Conservation (phyloP, 2,797 vertebrate genomes). For the Delichon dasypus region DNA sequence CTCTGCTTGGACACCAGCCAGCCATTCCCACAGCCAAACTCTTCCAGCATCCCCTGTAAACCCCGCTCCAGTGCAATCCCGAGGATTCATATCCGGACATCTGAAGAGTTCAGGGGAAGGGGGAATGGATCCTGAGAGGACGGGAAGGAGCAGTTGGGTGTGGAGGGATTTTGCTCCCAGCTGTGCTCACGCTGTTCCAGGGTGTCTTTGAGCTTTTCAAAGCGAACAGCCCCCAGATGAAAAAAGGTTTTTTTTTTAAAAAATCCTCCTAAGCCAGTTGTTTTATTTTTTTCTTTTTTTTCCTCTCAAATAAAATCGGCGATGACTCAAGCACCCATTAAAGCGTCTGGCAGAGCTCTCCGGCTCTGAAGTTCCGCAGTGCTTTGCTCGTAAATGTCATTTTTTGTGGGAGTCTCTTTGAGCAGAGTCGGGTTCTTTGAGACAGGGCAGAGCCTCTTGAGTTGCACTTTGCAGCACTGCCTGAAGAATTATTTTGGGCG, state of each 20-base stretch:
- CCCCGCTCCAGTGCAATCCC: fast-evolving
- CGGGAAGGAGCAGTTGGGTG: background rate
- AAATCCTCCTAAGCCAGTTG: background rate
- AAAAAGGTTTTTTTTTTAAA: background rate
- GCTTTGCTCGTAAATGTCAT: background rate
- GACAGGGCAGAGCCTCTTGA: background rate
- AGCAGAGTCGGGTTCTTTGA: background rate
- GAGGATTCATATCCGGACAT: background rate
- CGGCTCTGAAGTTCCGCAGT: background rate
- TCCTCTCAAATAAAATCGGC: background rate
- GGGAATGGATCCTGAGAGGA: background rate
- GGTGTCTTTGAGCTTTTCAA: background rate
- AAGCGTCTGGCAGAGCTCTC: background rate
- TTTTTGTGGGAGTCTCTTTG: background rate
- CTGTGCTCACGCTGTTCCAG: background rate
- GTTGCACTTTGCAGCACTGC: fast-evolving
- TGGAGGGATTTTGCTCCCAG: background rate
- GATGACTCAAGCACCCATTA: background rate
- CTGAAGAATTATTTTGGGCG: background rate
- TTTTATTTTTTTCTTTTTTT: too few relatives aligned
- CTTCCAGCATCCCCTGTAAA: background rate
- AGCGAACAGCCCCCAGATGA: background rate
- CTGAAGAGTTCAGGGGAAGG: background rate
- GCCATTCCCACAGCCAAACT: background rate
- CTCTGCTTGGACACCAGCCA: background rate